A percentile compares a stretch with the other conserved stretches of the same genome.
phyloP scores from a whole-genome alignment of 2,797 vertebrate species.

The Smutsia temminckii region DNA sequence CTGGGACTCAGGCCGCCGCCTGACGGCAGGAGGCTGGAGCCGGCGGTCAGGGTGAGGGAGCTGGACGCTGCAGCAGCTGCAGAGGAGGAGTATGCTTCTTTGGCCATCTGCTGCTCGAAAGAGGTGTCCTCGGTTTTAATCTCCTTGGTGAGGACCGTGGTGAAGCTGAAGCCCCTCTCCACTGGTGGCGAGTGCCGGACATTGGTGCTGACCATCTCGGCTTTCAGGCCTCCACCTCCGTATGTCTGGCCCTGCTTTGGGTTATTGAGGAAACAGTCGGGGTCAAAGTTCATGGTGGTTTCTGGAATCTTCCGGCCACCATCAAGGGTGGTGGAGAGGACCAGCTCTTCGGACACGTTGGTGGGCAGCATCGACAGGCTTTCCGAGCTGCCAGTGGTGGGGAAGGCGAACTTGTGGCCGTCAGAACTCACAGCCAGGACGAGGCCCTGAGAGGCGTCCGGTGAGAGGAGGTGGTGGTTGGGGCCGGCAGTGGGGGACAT shows the following conservation, averaged over 20 bases:
- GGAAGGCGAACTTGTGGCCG: conserved; percentile 98
- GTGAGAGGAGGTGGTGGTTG: conserved; percentile 95
- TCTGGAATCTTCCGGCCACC: conserved; percentile 95
- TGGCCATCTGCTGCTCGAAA: conserved; percentile 98
- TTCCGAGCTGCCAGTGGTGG: conserved; percentile 90
- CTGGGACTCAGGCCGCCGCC: conserved; percentile 98
- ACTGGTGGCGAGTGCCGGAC: conserved; percentile 89
- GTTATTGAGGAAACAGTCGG: conserved; percentile 99
- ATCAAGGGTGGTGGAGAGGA: conserved; percentile 97
- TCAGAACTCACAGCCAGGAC: conserved; percentile 95
- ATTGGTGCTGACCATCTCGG: conserved; percentile 89
- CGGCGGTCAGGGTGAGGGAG: conserved; percentile 91
- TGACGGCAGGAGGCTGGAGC: conserved; percentile 93
- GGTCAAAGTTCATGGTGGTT: conserved; percentile 98
- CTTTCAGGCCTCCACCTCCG: conserved; percentile 95
- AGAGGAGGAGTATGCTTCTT: conserved; percentile 90
- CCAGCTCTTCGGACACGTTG: conserved; percentile 96
- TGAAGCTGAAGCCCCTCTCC: conserved; percentile 90
- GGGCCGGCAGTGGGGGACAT: conserved; percentile 97
- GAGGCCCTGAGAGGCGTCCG: conserved; percentile 93
- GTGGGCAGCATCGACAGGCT: conserved; percentile 93
- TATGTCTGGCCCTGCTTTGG: conserved; percentile 99
- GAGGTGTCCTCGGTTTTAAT: conserved; percentile 99
- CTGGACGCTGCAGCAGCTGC: conserved; percentile 88
- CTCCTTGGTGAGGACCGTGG: conserved; percentile 92